A percentile compares a stretch with the other conserved stretches of the same genome.
Evolutionary conservation across 1,140 invertebrate genomes (phyloP).

Genomic region (Trypoxylus dichotomus): DNA sequence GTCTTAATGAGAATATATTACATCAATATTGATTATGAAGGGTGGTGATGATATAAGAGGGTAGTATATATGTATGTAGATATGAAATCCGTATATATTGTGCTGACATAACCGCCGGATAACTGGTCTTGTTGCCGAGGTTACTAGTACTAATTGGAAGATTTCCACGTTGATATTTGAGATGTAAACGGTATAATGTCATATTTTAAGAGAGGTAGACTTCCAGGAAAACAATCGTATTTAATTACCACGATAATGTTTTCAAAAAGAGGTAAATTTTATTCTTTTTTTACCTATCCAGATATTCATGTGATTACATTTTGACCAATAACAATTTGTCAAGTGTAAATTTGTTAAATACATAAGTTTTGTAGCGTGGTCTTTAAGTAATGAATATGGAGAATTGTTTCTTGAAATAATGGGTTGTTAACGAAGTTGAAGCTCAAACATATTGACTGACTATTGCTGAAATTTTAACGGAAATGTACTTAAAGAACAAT

Average conservation of each 20-base stretch:
- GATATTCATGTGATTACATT: no score
- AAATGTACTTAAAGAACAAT: no score
- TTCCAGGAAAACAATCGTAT: constrained; percentile 28
- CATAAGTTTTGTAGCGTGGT: no score
- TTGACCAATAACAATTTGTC: no score
- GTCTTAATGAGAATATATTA: constrained; percentile 16
- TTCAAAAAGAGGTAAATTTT: no score
- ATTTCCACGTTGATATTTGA: constrained; percentile 37
- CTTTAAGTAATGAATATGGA: no score
- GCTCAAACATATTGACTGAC: no score
- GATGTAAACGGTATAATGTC: constrained; percentile 32
- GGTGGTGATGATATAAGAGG: neutral
- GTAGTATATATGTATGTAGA: neutral
- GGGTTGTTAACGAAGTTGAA: no score
- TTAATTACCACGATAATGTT: constrained; percentile 14
- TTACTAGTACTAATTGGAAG: constrained; percentile 36
- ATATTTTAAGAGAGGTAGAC: constrained; percentile 29
- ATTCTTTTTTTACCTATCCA: no score
- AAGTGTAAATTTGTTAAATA: no score
- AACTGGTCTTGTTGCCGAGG: constrained; percentile 29
- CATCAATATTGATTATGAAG: constrained; percentile 7
- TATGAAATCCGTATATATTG: neutral
- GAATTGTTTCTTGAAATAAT: no score
- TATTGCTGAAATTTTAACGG: no score
- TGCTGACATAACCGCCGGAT: neutral